Evolutionary conservation across 2,888 invertebrate genomes (phyloP), one percentile per base, ranked within the genome.

Genomic region (Hipparchia semele): DNA sequence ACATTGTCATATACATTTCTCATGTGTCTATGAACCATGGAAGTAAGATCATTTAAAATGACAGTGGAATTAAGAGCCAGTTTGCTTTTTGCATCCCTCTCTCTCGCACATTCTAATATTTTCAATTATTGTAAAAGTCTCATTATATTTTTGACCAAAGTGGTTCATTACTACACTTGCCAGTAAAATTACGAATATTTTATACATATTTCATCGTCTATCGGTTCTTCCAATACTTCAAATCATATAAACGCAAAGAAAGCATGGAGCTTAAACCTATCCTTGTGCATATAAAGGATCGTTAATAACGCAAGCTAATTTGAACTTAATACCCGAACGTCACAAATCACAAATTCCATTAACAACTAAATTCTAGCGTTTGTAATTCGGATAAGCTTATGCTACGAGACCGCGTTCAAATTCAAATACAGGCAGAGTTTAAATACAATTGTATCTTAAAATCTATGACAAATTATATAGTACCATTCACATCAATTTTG

Each of bases 331-430:
- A 60, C 33, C 46, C n/a, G 53, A 72, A 69, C 54, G 58, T 70
- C 58, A 74, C 45, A 68, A 65, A 70, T 70, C 60, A 74, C 65
- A 74, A 73, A 49, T 58, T 68, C 51, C 66, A 59, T 59, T 74
- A 69, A 71, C 69, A 64, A 69, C 69, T 73, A 70, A 73, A 69
- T 4, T 70, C 64, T 73, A 75, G 70, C 72, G 70, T 68, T 49
- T 72, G 64, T 75, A 75, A 73, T 78, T 77, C 71, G 73, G 73
- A 65, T 75, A 71, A 69, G 59, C 71, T 56, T 71, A 61, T 33
- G 23, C 13, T 54, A 12, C 12, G 49, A 68, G 60, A 61, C 59
- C 12, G 49, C 60, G 70, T 64, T 71, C 71, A 71, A 68, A 51
- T 51, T 51, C 56, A 56, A 56, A 58, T 58, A 23, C 7, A 8